Percentiles rank a stretch among this genome's conserved stretches.
These are phyloP conservation scores for Leucoptera coffeella DNA, from an alignment of 2,888 invertebrate species.

Conservation along the genomic window DNA sequence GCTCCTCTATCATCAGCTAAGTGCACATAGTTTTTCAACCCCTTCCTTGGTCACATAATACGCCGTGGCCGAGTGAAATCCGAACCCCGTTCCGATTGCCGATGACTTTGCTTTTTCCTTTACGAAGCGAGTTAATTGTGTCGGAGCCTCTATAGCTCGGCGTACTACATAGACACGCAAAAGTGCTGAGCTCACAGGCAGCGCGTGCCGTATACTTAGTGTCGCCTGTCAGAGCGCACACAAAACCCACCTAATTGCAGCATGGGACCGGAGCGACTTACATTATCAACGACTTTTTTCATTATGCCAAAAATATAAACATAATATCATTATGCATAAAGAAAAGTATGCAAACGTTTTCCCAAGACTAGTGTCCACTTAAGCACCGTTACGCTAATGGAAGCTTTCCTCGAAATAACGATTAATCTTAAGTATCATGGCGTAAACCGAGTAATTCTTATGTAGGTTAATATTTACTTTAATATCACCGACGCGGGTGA, in stretches of 20 bases:
- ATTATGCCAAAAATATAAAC: too few species aligned
- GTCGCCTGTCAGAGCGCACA: neutral
- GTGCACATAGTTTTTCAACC: slow-evolving; percentile 13
- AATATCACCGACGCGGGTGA: too few species aligned
- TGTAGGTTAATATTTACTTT: too few species aligned
- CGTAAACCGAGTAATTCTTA: too few species aligned
- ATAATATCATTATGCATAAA: too few species aligned
- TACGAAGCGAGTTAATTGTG: slow-evolving; percentile 39
- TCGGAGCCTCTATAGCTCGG: slow-evolving; percentile 13
- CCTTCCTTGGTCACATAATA: slow-evolving; percentile 15
- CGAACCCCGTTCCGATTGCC: slow-evolving; percentile 24
- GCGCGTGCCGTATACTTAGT: neutral
- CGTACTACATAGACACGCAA: too few species aligned
- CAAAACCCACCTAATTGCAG: neutral
- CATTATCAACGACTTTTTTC: too few species aligned
- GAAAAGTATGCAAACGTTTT: too few species aligned
- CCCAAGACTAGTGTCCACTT: slow-evolving; percentile 4
- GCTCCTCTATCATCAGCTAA: too few species aligned
- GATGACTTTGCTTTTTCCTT: slow-evolving; percentile 38
- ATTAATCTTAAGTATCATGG: too few species aligned
- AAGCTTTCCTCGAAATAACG: slow-evolving; percentile 5
- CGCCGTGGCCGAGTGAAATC: slow-evolving; percentile 28
- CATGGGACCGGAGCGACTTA: too few species aligned
- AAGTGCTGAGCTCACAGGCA: neutral
- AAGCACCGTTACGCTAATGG: slow-evolving; percentile 19